Percentiles rank a stretch among this genome's conserved stretches.
phyloP scores from a whole-genome alignment of 1,140 invertebrate genomes.

The Aethina tumida region DNA sequence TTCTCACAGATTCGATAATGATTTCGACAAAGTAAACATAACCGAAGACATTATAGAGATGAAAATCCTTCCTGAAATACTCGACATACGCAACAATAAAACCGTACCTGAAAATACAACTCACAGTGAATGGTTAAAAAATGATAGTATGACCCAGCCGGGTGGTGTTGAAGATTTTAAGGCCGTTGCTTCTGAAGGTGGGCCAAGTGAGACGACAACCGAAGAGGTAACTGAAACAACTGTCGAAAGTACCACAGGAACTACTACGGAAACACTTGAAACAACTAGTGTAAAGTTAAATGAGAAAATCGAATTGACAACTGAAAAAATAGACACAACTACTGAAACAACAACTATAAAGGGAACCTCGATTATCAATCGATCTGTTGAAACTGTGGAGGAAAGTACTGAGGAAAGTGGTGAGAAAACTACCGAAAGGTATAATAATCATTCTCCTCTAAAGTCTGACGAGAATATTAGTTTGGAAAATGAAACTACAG shows the following conservation, averaged over 20 bases:
- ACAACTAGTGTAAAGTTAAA: conserved; percentile 4
- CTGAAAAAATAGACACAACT: not conserved
- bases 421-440: conserved; percentile 25
- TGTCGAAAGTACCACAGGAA: conserved; percentile 1
- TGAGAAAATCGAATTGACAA: not conserved
- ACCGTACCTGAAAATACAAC: conserved; percentile 14
- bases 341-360: not conserved
- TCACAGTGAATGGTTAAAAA: conserved; percentile 23
- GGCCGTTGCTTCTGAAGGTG: conserved; percentile 18
- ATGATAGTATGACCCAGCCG: conserved; percentile 4
- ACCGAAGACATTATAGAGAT: conserved; percentile 4
- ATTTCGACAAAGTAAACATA: conserved; percentile 8
- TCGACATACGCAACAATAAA: conserved; percentile 19
- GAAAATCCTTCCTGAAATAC: conserved; percentile 26
- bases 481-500: conserved; percentile 14
- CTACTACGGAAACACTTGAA: conserved; percentile 3
- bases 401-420: conserved; percentile 22
- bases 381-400: conserved; percentile 29
- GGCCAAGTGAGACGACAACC: conserved; percentile 19
- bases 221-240: conserved; percentile 14
- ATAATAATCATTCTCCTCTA: conserved; percentile 13
- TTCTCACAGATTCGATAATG: conserved; percentile 12
- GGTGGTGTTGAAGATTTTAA: conserved; percentile 15
- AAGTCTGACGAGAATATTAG: conserved; percentile 27
- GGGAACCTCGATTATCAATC: no score